Conservation (phyloP, 1,140 invertebrate genomes). For the Zophobas morio region DNA sequence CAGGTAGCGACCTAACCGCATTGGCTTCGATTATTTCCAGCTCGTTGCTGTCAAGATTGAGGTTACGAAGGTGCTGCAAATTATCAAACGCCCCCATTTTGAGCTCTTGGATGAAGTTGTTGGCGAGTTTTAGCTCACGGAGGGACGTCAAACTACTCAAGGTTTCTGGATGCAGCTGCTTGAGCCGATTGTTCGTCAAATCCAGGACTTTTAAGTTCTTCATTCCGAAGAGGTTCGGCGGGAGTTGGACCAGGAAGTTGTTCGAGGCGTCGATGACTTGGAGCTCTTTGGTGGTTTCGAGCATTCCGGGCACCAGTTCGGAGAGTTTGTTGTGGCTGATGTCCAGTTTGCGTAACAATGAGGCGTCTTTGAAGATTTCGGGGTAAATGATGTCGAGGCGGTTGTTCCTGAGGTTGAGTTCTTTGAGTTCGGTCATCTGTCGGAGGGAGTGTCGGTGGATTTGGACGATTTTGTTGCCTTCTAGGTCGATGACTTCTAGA, state of each 20-base stretch:
- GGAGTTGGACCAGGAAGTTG: constrained; percentile 82
- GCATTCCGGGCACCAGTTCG: constrained; percentile 76
- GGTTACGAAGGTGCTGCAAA: constrained; percentile 78
- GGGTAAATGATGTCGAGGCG: constrained; percentile 79
- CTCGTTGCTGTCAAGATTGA: constrained; percentile 88
- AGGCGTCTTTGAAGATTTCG: constrained; percentile 77
- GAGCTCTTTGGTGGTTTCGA: constrained; percentile 78
- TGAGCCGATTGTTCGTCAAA: constrained; percentile 86
- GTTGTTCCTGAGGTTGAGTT: constrained; percentile 84
- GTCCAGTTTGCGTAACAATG: constrained; percentile 78
- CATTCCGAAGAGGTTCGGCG: constrained; percentile 78
- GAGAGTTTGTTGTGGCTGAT: constrained; percentile 84
- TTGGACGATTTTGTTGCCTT: constrained; percentile 80
- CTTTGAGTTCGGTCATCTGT: constrained; percentile 75
- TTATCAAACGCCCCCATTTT: constrained; percentile 81
- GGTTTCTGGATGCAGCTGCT: constrained; percentile 76
- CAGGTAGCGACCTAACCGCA: constrained; percentile 82
- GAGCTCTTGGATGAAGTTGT: constrained; percentile 83
- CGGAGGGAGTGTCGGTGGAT: constrained; percentile 79
- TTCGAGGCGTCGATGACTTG: constrained; percentile 83
- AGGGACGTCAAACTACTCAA: constrained; percentile 78
- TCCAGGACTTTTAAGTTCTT: constrained; percentile 80
- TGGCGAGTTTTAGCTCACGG: constrained; percentile 77
- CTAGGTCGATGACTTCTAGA: constrained; percentile 83
- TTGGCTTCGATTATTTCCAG: constrained; percentile 83